Base-by-base conservation (phyloP, 1,140 invertebrate genomes). In the Cydia fagiglandana region DNA sequence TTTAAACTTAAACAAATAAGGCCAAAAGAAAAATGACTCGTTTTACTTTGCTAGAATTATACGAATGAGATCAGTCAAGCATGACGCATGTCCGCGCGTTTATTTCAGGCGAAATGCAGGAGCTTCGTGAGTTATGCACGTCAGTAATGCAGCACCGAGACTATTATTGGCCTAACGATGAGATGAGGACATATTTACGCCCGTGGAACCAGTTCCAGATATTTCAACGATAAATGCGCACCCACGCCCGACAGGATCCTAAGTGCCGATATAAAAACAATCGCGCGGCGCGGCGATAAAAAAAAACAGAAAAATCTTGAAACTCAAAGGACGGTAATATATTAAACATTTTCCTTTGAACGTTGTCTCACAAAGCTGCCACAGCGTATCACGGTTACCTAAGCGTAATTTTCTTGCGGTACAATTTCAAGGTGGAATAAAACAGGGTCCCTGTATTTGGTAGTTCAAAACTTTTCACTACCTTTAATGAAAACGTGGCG, bases 71-170 rank as follows among this genome's bases (percentile, higher is more conserved):
- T 61, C 17, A 61, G 17, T 61, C 56, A 61, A 10, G 64, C 64
- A 17, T 70, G 66, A 70, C 66, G 66, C 66, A 70, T 70, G 34
- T 70, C 7, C 17, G 66, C 66, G 34, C 30, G 30, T n/a, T 38
- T 70, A 70, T 70, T 70, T 70, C 34, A 38, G 66, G 66, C 66
- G 66, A 38, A 38, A 70, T 70, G 66, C 66, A 70, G 24, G 56
- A 34, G 66, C 66, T 70, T 70, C 66, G 34, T 70, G 66, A 70
- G 66, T 70, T 20, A 70, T 70, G 66, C 30, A 38, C 64, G 30
- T 38, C 30, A 34, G 64, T 30, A 38, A 34, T 66, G 64, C 64
- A 66, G 28, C 64, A 15, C 20, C 17, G 20, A 64, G 24, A 28
- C 30, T 66, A 66, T 66, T 66, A 66, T 66, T 66, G 50, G 50